Conservation (phyloP, 2,888 invertebrate species). For the Gymnosoma rotundatum region DNA sequence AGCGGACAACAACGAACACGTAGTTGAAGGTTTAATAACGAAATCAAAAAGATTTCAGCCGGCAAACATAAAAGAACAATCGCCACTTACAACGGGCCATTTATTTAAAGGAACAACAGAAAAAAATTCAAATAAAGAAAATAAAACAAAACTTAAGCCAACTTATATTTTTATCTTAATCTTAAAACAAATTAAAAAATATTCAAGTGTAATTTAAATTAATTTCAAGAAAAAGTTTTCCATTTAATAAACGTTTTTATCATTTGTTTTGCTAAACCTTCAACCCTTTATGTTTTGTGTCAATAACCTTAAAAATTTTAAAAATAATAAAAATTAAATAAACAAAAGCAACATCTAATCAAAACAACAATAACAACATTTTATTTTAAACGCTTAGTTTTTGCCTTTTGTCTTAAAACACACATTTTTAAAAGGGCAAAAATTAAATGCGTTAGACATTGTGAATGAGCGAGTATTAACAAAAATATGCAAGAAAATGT, state of each 20-base stretch:
- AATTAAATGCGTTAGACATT: slow-evolving; percentile 24
- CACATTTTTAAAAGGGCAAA: not conserved
- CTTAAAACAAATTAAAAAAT: too few relatives aligned
- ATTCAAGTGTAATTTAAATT: not conserved
- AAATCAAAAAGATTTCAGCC: slow-evolving; percentile 81
- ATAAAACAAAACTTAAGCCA: slow-evolving; percentile 12
- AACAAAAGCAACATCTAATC: slow-evolving; percentile 1
- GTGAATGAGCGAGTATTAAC: not conserved
- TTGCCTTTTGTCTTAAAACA: not conserved
- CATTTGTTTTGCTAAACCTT: not conserved
- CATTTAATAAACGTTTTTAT: slow-evolving; percentile 3
- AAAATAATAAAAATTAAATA: not conserved
- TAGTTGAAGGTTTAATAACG: slow-evolving; percentile 75
- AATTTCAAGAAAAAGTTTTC: not conserved
- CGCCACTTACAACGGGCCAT: slow-evolving; percentile 62
- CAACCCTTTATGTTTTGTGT: not conserved
- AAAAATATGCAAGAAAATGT: not conserved
- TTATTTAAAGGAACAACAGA: slow-evolving; percentile 8
- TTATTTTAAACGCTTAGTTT: slow-evolving; percentile 10
- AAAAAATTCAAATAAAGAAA: not conserved
- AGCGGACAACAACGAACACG: slow-evolving; percentile 72
- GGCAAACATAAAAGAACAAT: slow-evolving; percentile 80
- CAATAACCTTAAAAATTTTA: slow-evolving; percentile 21
- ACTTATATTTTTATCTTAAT: not conserved
- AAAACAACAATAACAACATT: slow-evolving; percentile 23